phyloP scores from a whole-genome alignment of 2,888 invertebrate genomes.

The Bombylius major region DNA sequence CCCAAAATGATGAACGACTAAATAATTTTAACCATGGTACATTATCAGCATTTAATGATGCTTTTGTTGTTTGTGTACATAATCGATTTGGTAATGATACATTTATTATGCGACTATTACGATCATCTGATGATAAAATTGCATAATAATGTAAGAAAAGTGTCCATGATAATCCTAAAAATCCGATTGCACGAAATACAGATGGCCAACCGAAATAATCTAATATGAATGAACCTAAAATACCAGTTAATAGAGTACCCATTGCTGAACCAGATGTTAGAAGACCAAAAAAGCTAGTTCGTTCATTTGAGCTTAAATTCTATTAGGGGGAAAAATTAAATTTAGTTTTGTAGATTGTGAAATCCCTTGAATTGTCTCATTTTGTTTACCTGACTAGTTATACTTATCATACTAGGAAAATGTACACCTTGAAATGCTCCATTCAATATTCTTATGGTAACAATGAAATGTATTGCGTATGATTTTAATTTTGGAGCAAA shows the following conservation, averaged over 20 bases:
- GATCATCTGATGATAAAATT: constrained; percentile 28
- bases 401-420: constrained; percentile 56
- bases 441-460: constrained; percentile 46
- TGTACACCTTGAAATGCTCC: constrained; percentile 56
- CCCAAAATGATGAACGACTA: constrained; percentile 49
- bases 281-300: constrained; percentile 53
- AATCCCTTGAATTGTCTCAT: too few species aligned
- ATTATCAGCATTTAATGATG: constrained; percentile 24
- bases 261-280: constrained; percentile 48
- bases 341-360: background rate
- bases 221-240: constrained; percentile 50
- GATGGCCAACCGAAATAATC: constrained; percentile 52
- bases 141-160: constrained; percentile 42
- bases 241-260: constrained; percentile 53
- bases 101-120: constrained; percentile 33
- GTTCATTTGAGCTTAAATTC: constrained; percentile 48
- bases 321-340: constrained; percentile 17
- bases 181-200: constrained; percentile 51
- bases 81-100: constrained; percentile 32
- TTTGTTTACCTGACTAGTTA: constrained; percentile 47
- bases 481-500: constrained; percentile 27
- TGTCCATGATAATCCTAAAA: constrained; percentile 45
- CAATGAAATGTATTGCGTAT: constrained; percentile 42
- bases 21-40: constrained; percentile 51
- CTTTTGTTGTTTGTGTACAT: constrained; percentile 21